phyloP scores from a whole-genome alignment of 2,888 invertebrate genomes.

The Andrena praecox region DNA sequence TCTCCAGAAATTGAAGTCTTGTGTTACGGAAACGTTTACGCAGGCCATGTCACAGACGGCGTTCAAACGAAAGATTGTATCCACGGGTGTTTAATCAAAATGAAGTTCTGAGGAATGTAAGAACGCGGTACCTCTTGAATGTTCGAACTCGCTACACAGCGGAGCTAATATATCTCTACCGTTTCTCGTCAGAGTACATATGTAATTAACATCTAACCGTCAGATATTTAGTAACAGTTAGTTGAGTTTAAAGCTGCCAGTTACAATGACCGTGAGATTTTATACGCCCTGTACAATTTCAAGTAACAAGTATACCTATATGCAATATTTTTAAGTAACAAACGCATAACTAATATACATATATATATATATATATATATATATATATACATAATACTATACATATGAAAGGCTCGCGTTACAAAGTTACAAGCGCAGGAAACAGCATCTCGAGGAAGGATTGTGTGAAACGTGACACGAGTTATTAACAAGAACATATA shows the following conservation, averaged over 20 bases:
- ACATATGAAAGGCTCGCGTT: constrained; percentile 4
- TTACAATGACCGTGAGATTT: background rate
- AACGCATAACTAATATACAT: constrained; percentile 18
- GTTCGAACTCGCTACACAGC: background rate
- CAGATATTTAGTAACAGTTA: constrained; percentile 2
- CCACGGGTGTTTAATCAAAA: background rate
- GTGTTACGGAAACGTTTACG: background rate
- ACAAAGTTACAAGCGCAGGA: constrained; percentile 8
- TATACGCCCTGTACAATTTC: constrained; percentile 11
- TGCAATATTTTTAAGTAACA: constrained; percentile 20
- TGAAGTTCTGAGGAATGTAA: constrained; percentile 5
- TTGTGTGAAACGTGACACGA: constrained; percentile 17
- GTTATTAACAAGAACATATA: constrained; percentile 15
- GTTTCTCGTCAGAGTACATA: background rate
- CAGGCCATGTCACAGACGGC: constrained; percentile 3
- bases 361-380: background rate
- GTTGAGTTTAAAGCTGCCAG: constrained; percentile 19
- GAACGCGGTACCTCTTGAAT: background rate
- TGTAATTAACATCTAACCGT: constrained; percentile 9
- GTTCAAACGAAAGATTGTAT: constrained; percentile 23
- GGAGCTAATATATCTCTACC: background rate
- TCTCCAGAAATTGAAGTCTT: background rate
- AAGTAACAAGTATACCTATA: constrained; percentile 30
- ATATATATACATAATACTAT: background rate
- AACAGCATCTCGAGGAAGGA: background rate